These are phyloP conservation scores for Pterostichus niger DNA, from an alignment of 2,888 invertebrate genomes.

Conservation along the genomic window DNA sequence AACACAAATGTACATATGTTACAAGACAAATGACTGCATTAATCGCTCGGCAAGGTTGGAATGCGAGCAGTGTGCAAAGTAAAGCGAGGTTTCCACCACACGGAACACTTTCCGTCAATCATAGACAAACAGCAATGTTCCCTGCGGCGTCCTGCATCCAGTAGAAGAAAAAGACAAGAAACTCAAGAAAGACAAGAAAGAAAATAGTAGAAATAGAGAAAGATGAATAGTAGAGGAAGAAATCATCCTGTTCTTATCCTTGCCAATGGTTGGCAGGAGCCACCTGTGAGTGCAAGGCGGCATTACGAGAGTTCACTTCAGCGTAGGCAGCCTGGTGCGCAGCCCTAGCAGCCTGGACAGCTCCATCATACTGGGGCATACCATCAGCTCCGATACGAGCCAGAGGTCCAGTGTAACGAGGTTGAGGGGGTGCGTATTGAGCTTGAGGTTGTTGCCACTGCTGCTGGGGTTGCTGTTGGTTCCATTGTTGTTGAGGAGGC, in stretches of 20 bases:
- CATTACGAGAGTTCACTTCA: conserved; percentile 57
- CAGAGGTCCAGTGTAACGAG: conserved; percentile 47
- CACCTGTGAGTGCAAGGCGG: conserved; percentile 33
- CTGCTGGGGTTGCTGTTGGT: conserved; percentile 29
- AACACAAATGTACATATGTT: conserved; percentile 37
- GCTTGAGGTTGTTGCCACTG: conserved; percentile 46
- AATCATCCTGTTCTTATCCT: conserved; percentile 15
- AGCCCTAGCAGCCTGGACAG: conserved; percentile 60
- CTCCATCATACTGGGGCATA: conserved; percentile 63
- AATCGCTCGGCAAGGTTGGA: conserved; percentile 33
- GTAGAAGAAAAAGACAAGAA: background rate
- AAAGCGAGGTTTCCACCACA: conserved; percentile 3
- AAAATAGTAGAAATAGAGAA: background rate
- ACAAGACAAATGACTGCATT: conserved; percentile 34
- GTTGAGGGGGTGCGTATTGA: conserved; percentile 40
- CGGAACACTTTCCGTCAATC: conserved; percentile 17
- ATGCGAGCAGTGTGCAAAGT: background rate
- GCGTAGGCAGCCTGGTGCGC: conserved; percentile 66
- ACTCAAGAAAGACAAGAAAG: background rate
- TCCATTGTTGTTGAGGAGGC: conserved; percentile 37
- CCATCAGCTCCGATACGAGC: conserved; percentile 63
- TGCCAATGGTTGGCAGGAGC: conserved; percentile 40
- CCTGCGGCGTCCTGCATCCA: no score
- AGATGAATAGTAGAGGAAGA: background rate
- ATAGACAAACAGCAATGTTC: background rate